phyloP scores from a whole-genome alignment of 2,113 vertebrate species.

The Glaucidium brasilianum region DNA sequence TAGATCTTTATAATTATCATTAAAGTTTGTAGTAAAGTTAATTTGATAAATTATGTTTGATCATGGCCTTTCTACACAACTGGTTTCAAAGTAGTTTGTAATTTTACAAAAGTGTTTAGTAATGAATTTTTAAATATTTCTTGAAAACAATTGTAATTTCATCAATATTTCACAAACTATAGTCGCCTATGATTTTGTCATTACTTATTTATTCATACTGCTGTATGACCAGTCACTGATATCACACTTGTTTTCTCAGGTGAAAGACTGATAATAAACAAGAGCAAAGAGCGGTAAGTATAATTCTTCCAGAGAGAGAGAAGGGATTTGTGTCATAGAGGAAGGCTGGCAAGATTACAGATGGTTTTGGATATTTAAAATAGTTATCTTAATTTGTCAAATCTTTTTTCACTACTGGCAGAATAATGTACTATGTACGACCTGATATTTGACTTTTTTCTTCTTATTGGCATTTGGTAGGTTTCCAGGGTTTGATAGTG shows the following conservation, averaged over 20 bases:
- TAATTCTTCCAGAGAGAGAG: not conserved
- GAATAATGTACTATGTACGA: not conserved
- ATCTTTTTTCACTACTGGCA: not conserved
- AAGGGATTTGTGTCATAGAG: not conserved
- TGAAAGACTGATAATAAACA: not conserved
- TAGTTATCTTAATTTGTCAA: not conserved
- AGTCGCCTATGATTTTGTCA: not conserved
- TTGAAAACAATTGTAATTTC: not conserved
- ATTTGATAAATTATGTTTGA: not conserved
- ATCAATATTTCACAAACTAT: not conserved
- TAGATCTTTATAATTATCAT: not conserved
- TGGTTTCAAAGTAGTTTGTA: not conserved
- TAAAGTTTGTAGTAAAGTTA: not conserved
- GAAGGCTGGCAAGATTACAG: not conserved
- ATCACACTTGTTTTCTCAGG: not conserved
- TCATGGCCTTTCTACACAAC: not conserved
- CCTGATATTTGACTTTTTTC: not conserved
- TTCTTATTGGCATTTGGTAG: not conserved
- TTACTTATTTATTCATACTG: not conserved
- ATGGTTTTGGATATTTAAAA: not conserved
- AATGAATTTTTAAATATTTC: not conserved
- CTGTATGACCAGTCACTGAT: not conserved
- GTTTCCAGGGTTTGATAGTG: not conserved
- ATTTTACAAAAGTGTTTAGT: not conserved
- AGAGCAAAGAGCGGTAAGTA: not conserved